Conservation (phyloP, 2,888 invertebrate species). For the Caenorhabditis angaria region DNA sequence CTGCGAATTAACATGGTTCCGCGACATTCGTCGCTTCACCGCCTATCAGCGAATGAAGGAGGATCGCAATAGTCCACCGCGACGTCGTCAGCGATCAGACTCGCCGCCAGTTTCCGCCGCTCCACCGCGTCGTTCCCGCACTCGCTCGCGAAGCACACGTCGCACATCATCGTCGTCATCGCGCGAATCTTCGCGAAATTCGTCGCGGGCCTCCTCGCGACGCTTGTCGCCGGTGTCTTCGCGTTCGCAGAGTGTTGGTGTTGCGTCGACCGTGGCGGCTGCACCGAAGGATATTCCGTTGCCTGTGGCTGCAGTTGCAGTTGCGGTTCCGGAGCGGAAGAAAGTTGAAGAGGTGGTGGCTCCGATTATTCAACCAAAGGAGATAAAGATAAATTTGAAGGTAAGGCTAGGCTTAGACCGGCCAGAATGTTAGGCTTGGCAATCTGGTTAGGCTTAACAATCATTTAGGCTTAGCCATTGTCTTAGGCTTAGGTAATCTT, state of each 20-base stretch:
- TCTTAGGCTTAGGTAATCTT: no score
- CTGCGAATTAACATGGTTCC: slow-evolving; percentile 67
- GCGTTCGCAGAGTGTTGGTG: neutral
- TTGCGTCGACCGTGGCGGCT: neutral
- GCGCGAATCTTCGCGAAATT: neutral
- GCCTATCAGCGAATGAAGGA: slow-evolving; percentile 24
- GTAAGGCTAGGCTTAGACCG: neutral
- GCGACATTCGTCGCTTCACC: slow-evolving; percentile 65
- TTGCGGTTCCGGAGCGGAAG: neutral
- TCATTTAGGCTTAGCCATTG: no score
- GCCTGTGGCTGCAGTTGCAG: neutral
- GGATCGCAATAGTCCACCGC: slow-evolving; percentile 19
- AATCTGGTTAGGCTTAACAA: no score
- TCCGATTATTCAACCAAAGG: neutral
- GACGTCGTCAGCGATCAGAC: slow-evolving; percentile 36
- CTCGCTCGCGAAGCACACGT: neutral
- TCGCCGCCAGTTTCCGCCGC: slow-evolving; percentile 6
- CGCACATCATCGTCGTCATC: neutral
- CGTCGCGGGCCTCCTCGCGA: neutral
- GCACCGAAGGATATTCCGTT: neutral
- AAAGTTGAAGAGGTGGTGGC: neutral
- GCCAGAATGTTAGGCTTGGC: no score
- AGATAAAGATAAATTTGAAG: neutral
- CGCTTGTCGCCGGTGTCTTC: neutral
- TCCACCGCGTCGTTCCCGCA: neutral